phyloP scores from a whole-genome alignment of 2,888 invertebrate genomes.

The Uloborus plumipes region DNA sequence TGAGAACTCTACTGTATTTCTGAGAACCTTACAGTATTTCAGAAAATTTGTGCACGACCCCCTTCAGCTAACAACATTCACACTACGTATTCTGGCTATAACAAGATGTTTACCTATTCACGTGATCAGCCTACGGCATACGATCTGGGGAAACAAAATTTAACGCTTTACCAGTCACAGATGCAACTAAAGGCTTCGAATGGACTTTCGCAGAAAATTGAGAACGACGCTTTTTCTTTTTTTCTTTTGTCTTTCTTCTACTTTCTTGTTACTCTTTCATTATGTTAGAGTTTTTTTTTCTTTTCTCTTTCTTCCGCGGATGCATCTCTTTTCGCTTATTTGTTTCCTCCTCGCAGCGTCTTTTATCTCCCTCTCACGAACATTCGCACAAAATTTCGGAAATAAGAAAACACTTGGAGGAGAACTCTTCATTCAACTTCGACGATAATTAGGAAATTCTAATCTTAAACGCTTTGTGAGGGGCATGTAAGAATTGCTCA shows the following conservation, averaged over 20 bases:
- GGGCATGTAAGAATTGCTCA: no score
- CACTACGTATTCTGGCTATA: not conserved
- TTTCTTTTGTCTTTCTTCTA: constrained; percentile 5
- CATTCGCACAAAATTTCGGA: no score
- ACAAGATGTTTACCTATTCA: not conserved
- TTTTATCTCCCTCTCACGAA: no score
- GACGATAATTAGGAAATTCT: no score
- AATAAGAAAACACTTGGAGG: no score
- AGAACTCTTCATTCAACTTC: no score
- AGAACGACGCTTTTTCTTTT: constrained; percentile 8
- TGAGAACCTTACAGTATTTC: no score
- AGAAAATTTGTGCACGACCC: constrained; percentile 10
- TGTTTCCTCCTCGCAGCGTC: not conserved
- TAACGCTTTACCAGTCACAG: constrained; percentile 48
- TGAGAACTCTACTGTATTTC: no score
- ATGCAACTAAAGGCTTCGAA: constrained; percentile 37
- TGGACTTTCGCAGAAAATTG: constrained; percentile 22
- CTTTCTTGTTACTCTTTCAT: constrained; percentile 1
- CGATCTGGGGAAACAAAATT: constrained; percentile 15
- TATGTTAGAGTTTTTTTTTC: not conserved
- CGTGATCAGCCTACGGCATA: not conserved
- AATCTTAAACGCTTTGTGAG: no score
- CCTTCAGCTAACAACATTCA: not conserved
- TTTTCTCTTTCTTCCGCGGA: no score
- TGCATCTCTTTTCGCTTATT: not conserved